Conservation (phyloP, 2,888 invertebrate species). For the Tiliacea citrago region DNA sequence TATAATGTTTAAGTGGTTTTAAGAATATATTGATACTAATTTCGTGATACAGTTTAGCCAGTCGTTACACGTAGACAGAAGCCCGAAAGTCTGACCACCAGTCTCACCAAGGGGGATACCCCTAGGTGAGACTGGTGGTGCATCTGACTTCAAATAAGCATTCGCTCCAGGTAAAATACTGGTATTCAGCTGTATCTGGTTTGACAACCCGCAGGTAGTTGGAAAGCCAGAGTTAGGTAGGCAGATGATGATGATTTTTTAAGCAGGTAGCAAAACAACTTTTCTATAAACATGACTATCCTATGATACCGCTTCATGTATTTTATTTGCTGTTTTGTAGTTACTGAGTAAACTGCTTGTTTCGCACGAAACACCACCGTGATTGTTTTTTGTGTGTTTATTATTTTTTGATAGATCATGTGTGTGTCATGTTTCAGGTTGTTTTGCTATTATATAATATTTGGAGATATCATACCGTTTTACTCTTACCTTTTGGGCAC, state of each 20-base stretch:
- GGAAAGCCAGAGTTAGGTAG: too few species aligned
- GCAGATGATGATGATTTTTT: not conserved
- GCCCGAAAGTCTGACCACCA: too few species aligned
- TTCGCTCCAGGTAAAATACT: not conserved
- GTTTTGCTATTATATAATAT: conserved; percentile 1
- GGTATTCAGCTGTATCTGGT: too few species aligned
- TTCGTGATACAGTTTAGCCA: not conserved
- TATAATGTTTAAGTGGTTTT: not conserved
- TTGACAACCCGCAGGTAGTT: too few species aligned
- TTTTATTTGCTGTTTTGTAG: conserved; percentile 40
- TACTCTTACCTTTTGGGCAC: too few species aligned
- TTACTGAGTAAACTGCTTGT: conserved; percentile 22
- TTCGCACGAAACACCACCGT: conserved; percentile 29
- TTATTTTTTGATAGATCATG: conserved; percentile 18
- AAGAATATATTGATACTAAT: not conserved
- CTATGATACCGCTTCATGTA: conserved; percentile 32
- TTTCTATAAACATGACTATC: conserved; percentile 20
- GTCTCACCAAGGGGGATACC: not conserved
- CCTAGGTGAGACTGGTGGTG: too few species aligned
- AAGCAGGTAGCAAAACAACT: conserved; percentile 17
- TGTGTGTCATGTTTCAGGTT: conserved; percentile 18
- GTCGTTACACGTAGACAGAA: not conserved
- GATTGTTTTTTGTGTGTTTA: conserved; percentile 2
- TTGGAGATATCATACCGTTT: not conserved
- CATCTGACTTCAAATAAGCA: not conserved